Base-by-base conservation (phyloP, 2,888 invertebrate species). In the Xylota segnis region DNA sequence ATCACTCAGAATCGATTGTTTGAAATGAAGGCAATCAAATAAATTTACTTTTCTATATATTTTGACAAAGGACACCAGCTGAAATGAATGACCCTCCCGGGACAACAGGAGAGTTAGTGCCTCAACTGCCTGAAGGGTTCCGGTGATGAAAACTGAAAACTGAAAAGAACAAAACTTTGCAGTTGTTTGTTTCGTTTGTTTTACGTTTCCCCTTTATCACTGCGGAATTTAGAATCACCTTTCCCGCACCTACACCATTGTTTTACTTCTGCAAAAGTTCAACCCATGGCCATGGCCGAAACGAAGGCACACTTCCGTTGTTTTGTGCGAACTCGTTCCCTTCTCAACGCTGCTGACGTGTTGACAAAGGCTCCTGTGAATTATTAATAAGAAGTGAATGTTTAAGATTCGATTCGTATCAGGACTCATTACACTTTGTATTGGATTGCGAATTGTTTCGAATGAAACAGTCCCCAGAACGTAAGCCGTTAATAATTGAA, bases 11-110 rank as follows among this genome's bases (percentile, higher is more conserved):
- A 47, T 34, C 59, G 50, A 72, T 18, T 50, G 18, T 59, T 58
- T 23, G 16, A 72, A 72, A 72, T 50, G 34, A 72, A 6, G 59
- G 47, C 59, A 72, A 61, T 59, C 58, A 59, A 72, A 72, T 66
- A 61, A 32, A 59, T 34, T 34, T 23, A 52, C 50, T 50, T 61
- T 59, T 12, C 43, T 68, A 10, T 10, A 43, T 43, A n/a, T 59
- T 47, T 43, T 50, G 34, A 34, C 27, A 29, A 16, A 37, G 50
- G 45, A 61, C 56, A 59, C 16, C 40, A 72, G 23, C 37, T 59
- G 72, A 61, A 61, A 40, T 61, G 40, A 72, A 72, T 72, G 72
- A 61, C 59, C 50, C 72, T 18, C 14, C 27, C 29, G 61, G 40
- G 61, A 61, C 6, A 34, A 47, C 12, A 23, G n/a, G 16, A 18